Conservation (phyloP, 2,888 invertebrate species). For the Nemotelus pantherinus region DNA sequence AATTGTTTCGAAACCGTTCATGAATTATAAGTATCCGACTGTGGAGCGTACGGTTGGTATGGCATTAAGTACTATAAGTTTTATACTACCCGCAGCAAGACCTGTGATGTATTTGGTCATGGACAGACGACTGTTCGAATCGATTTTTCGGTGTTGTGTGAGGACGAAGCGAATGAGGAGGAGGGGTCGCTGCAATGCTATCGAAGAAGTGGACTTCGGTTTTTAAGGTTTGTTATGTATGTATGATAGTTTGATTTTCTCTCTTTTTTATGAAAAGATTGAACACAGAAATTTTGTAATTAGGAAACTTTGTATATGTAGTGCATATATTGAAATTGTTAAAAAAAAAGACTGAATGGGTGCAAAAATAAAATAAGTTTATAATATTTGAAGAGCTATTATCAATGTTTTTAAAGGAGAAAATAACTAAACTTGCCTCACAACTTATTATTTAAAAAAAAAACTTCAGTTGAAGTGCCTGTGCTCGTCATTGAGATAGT, state of each 20-base stretch:
- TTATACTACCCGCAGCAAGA: slow-evolving; percentile 45
- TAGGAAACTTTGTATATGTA: too few relatives aligned
- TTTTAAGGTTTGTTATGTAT: background rate
- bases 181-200: slow-evolving; percentile 1
- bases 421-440: too few relatives aligned
- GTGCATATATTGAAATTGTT: background rate
- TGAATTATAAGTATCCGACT: slow-evolving; percentile 50
- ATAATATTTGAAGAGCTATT: background rate
- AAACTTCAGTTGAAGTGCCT: too few relatives aligned
- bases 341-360: slow-evolving; percentile 35
- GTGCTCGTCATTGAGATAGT: too few relatives aligned
- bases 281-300: too few relatives aligned
- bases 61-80: slow-evolving; percentile 47
- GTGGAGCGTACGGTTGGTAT: slow-evolving; percentile 45
- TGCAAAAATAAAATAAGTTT: slow-evolving; percentile 8
- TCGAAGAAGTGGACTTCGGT: slow-evolving; percentile 8
- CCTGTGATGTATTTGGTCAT: slow-evolving; percentile 48
- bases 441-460: too few relatives aligned
- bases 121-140: slow-evolving; percentile 42
- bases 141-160: slow-evolving; percentile 20
- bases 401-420: too few relatives aligned
- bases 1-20: slow-evolving; percentile 50
- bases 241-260: too few relatives aligned
- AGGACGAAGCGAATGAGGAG: background rate
- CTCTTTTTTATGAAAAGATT: too few relatives aligned